These are phyloP conservation scores for Cremastinae sp. DNA, from an alignment of 2,888 invertebrate species.

Conservation along the genomic window DNA sequence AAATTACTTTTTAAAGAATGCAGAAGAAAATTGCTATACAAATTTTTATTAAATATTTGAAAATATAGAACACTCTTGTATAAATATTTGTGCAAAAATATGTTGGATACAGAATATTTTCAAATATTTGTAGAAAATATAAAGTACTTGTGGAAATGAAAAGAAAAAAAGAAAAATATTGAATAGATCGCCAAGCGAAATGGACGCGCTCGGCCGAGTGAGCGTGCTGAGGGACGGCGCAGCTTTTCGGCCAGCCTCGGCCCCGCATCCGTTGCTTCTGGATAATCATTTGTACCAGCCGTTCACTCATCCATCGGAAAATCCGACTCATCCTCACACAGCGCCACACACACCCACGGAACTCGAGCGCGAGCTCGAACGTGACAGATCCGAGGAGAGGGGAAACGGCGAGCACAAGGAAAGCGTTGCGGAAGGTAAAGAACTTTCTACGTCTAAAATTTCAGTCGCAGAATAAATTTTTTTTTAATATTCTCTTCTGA, in stretches of 20 bases:
- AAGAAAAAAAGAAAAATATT: not conserved
- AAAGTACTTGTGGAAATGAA: not conserved
- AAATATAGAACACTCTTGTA: too few relatives aligned
- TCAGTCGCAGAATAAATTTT: not conserved
- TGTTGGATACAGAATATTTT: too few relatives aligned
- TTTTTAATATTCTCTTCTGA: not conserved
- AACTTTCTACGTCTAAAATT: not conserved
- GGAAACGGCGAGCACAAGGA: slow-evolving; percentile 76
- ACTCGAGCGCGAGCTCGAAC: slow-evolving; percentile 77
- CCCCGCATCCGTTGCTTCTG: slow-evolving; percentile 83
- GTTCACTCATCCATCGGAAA: slow-evolving; percentile 74
- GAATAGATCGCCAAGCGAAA: slow-evolving; percentile 76
- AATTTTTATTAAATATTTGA: too few relatives aligned
- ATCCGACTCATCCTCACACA: slow-evolving; percentile 74
- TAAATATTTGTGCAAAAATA: too few relatives aligned
- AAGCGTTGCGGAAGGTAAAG: slow-evolving; percentile 77
- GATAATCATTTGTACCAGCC: slow-evolving; percentile 78
- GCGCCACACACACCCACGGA: slow-evolving; percentile 78
- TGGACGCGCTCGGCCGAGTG: slow-evolving; percentile 81
- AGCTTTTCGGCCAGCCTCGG: slow-evolving; percentile 82
- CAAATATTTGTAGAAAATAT: too few relatives aligned
- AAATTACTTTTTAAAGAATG: too few relatives aligned
- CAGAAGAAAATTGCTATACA: too few relatives aligned
- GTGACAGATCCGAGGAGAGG: slow-evolving; percentile 76
- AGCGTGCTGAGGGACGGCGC: slow-evolving; percentile 86